Evolutionary conservation across 2,113 vertebrate genomes (phyloP).

Genomic region (Menura novaehollandiae): DNA sequence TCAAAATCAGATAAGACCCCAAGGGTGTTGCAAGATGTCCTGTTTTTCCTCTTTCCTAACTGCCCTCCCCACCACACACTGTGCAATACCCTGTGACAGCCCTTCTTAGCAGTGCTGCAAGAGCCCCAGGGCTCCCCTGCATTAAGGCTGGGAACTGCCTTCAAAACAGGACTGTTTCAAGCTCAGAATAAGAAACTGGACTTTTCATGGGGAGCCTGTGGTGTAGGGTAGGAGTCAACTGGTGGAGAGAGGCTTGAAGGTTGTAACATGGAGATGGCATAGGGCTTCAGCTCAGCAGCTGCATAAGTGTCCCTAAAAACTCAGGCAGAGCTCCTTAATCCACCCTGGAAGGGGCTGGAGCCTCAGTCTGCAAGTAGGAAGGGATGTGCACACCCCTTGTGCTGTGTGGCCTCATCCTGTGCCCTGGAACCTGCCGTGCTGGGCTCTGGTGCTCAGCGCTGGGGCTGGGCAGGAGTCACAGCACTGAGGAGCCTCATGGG

Average conservation of each 20-base stretch:
- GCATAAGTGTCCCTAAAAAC: not conserved
- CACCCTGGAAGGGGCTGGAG: not conserved
- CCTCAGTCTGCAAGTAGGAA: not conserved
- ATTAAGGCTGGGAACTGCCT: not conserved
- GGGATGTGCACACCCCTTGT: not conserved
- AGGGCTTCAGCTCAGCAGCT: not conserved
- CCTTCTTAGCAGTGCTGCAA: not conserved
- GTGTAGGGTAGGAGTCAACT: not conserved
- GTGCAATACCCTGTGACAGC: not conserved
- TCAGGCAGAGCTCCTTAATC: not conserved
- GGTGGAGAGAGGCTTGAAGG: not conserved
- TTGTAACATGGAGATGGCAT: not conserved
- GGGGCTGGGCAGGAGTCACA: not conserved
- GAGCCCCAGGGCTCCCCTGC: not conserved
- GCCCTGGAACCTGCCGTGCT: not conserved
- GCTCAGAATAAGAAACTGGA: not conserved
- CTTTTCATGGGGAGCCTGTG: not conserved
- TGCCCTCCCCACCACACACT: not conserved
- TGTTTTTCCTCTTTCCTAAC: slow-evolving; percentile 25
- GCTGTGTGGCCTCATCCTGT: not conserved
- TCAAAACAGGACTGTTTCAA: not conserved
- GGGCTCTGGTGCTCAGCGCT: not conserved
- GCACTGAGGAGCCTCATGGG: not conserved
- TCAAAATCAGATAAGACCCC: not conserved
- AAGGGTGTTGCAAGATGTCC: slow-evolving; percentile 15